Percentiles rank a stretch among this genome's conserved stretches.
Conservation (phyloP, 2,888 invertebrate species). For the Erynnis tages region DNA sequence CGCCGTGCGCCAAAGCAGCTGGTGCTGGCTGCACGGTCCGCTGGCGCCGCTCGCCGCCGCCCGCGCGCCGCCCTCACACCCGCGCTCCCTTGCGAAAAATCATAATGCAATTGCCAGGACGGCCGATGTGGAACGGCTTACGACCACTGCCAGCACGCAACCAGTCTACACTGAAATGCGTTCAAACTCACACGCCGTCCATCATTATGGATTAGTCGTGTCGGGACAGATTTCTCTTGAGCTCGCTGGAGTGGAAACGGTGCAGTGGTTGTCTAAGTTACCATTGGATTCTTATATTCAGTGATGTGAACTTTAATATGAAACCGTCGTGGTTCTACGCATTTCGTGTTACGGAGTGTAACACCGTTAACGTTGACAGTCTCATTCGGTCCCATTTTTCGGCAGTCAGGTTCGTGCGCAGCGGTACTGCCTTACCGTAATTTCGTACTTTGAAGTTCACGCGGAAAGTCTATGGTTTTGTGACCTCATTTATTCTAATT, state of each 20-base stretch:
- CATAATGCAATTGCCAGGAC: slow-evolving; percentile 80
- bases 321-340: slow-evolving; percentile 28
- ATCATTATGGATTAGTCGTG: slow-evolving; percentile 75
- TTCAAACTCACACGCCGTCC: slow-evolving; percentile 79
- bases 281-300: slow-evolving; percentile 72
- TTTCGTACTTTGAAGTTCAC: neutral
- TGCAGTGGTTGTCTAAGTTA: slow-evolving; percentile 56
- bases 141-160: slow-evolving; percentile 72
- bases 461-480: slow-evolving; percentile 33
- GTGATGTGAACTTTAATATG: slow-evolving; percentile 65
- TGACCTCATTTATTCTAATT: slow-evolving; percentile 40
- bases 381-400: slow-evolving; percentile 11
- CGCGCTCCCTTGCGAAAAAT: slow-evolving; percentile 79
- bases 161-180: slow-evolving; percentile 79
- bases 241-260: slow-evolving; percentile 61
- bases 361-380: slow-evolving; percentile 2
- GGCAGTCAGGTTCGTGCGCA: slow-evolving; percentile 10
- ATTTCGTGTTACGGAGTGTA: slow-evolving; percentile 29
- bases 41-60: slow-evolving; percentile 57
- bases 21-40: slow-evolving; percentile 76
- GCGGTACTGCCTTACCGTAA: neutral
- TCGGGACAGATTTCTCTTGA: slow-evolving; percentile 73
- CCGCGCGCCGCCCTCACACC: slow-evolving; percentile 50
- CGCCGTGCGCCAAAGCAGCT: slow-evolving; percentile 64
- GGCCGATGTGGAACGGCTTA: slow-evolving; percentile 77